Evolutionary conservation across 2,113 vertebrate species (phyloP).

Genomic region (Misgurnus mizolepis): DNA sequence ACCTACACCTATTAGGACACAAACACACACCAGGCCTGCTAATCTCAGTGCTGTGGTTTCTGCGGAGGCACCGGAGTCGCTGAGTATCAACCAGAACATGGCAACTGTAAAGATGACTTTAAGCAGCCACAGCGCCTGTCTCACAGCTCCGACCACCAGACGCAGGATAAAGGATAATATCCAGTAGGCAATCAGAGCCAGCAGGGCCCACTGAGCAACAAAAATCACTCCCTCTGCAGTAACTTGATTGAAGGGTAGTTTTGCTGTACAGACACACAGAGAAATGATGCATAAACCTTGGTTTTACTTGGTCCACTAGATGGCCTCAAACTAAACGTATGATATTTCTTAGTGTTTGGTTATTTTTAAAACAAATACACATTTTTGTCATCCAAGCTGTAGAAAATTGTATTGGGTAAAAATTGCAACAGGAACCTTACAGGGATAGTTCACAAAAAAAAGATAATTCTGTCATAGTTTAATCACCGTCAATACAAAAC

Average conservation of each 20-base stretch:
- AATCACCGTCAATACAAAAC: too few species aligned
- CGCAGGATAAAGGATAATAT: slow-evolving; percentile 62
- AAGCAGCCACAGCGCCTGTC: slow-evolving; percentile 64
- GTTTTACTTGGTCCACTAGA: neutral
- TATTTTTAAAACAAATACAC: too few species aligned
- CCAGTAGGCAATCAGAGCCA: slow-evolving; percentile 67
- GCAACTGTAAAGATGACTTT: slow-evolving; percentile 58
- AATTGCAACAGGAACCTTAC: too few species aligned
- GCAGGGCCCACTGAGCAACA: slow-evolving; percentile 64
- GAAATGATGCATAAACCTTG: neutral
- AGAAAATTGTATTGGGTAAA: too few species aligned
- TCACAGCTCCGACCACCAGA: slow-evolving; percentile 61
- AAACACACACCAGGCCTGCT: slow-evolving; percentile 60
- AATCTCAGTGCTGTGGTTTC: slow-evolving; percentile 64
- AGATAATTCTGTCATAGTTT: too few species aligned
- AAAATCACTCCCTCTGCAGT: slow-evolving; percentile 66
- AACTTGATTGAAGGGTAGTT: slow-evolving; percentile 49
- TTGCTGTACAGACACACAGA: slow-evolving; percentile 44
- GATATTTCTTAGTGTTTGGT: too few species aligned
- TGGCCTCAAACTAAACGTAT: too few species aligned
- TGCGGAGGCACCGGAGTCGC: slow-evolving; percentile 56
- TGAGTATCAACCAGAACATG: slow-evolving; percentile 66
- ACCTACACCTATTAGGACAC: slow-evolving; percentile 64
- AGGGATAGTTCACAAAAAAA: too few species aligned
- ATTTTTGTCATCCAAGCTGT: too few species aligned